Evolutionary conservation across 2,888 invertebrate genomes (phyloP).

Genomic region (Cremastinae sp.): DNA sequence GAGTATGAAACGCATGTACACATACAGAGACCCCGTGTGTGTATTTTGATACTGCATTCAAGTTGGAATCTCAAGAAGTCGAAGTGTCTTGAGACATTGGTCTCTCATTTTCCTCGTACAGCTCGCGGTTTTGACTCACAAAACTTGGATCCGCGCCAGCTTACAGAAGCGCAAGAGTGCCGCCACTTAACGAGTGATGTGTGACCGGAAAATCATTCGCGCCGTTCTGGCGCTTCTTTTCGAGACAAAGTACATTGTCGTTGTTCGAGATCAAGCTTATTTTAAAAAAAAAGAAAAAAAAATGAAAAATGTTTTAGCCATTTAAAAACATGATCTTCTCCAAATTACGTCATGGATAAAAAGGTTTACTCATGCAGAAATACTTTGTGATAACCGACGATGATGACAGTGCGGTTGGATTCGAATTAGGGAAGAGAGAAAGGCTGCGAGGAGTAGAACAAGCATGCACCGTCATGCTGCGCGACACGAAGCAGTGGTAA

Average conservation of each 20-base stretch:
- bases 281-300: no score
- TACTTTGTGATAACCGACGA: no score
- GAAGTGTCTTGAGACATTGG: constrained; percentile 58
- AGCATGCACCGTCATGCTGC: constrained; percentile 34
- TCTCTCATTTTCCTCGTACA: not conserved
- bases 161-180: constrained; percentile 68
- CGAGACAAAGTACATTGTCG: no score
- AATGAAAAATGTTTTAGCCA: no score
- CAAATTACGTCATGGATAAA: no score
- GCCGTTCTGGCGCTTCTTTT: constrained; percentile 16
- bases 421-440: constrained; percentile 3
- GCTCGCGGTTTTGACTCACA: constrained; percentile 54
- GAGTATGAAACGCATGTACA: not conserved
- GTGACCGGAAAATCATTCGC: constrained; percentile 53
- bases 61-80: constrained; percentile 56
- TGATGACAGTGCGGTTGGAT: no score
- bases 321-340: no score
- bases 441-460: no score
- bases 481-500: constrained; percentile 30
- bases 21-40: not conserved
- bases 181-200: constrained; percentile 77
- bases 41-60: constrained; percentile 8
- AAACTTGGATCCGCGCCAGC: constrained; percentile 62
- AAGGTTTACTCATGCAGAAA: no score
- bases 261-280: no score